These are phyloP conservation scores for Sminthurides aquaticus DNA, from an alignment of 2,888 invertebrate species.

Conservation along the genomic window DNA sequence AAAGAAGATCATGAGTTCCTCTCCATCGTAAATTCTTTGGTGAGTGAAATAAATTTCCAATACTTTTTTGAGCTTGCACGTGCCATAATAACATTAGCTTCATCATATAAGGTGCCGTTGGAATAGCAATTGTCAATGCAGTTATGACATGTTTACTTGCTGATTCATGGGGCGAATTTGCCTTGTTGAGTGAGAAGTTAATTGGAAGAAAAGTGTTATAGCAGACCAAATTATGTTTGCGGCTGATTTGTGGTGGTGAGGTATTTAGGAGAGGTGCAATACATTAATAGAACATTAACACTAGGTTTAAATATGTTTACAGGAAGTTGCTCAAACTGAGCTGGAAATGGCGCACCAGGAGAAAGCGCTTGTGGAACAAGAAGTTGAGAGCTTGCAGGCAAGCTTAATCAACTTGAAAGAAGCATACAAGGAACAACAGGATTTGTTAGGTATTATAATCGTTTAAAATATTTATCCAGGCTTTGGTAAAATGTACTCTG, in stretches of 20 bases:
- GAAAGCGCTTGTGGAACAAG: conserved; percentile 37
- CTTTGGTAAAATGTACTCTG: no score
- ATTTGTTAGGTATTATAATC: conserved; percentile 30
- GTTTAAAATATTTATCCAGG: background rate
- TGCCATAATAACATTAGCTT: no score
- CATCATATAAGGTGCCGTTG: background rate
- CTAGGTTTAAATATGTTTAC: no score
- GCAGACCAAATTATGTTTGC: no score
- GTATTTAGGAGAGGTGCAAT: no score
- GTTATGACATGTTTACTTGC: background rate
- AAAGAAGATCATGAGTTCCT: conserved; percentile 39
- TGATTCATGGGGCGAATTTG: background rate
- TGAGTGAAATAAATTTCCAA: conserved; percentile 18
- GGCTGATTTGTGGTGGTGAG: no score
- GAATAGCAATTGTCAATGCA: no score
- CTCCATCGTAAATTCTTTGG: conserved; percentile 35
- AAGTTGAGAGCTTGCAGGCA: conserved; percentile 30
- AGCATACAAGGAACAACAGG: conserved; percentile 39
- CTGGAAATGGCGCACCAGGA: conserved; percentile 43
- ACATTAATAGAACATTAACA: no score
- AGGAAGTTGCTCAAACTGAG: conserved; percentile 42
- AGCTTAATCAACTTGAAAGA: conserved; percentile 29
- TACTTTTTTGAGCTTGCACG: background rate
- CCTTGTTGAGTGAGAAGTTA: background rate
- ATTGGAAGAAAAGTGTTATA: no score